Percentiles rank a stretch among this genome's conserved stretches.
Conservation (phyloP, 2,113 vertebrate genomes). For the Sinocyclocheilus anshuiensis region DNA sequence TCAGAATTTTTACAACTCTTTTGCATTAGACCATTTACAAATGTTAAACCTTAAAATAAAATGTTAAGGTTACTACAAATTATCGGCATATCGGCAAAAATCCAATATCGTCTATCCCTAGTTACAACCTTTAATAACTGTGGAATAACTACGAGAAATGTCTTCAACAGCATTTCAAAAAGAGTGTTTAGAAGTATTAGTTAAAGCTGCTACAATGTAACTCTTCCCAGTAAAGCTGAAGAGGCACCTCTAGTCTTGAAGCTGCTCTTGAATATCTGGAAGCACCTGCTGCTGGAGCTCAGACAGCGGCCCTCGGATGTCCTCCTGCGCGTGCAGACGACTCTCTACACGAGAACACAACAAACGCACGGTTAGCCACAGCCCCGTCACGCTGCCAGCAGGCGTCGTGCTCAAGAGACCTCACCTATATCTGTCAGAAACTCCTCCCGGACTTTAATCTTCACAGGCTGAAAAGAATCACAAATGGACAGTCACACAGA, state of each 20-base stretch:
- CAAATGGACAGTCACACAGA: neutral
- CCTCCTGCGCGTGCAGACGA: slow-evolving; percentile 83
- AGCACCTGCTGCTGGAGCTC: slow-evolving; percentile 88
- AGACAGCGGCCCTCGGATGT: slow-evolving; percentile 77
- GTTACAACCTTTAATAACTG: too few relatives aligned
- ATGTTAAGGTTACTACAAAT: too few relatives aligned
- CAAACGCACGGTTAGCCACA: neutral
- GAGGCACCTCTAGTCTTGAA: slow-evolving; percentile 88
- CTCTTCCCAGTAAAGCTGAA: too few relatives aligned
- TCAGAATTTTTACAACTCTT: too few relatives aligned
- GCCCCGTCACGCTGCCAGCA: neutral
- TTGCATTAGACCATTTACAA: too few relatives aligned
- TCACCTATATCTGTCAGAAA: slow-evolving; percentile 87
- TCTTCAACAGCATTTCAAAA: too few relatives aligned
- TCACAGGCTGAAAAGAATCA: slow-evolving; percentile 77
- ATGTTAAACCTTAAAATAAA: too few relatives aligned
- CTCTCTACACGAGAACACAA: slow-evolving; percentile 70
- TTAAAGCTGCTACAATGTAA: too few relatives aligned
- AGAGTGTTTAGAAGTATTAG: too few relatives aligned
- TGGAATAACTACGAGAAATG: too few relatives aligned
- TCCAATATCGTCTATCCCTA: too few relatives aligned
- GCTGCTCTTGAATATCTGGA: slow-evolving; percentile 89
- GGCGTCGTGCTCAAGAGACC: slow-evolving; percentile 30
- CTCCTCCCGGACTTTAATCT: slow-evolving; percentile 84
- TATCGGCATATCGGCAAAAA: too few relatives aligned